Conservation (phyloP, 2,888 invertebrate genomes). For the Pilophorus perplexus region DNA sequence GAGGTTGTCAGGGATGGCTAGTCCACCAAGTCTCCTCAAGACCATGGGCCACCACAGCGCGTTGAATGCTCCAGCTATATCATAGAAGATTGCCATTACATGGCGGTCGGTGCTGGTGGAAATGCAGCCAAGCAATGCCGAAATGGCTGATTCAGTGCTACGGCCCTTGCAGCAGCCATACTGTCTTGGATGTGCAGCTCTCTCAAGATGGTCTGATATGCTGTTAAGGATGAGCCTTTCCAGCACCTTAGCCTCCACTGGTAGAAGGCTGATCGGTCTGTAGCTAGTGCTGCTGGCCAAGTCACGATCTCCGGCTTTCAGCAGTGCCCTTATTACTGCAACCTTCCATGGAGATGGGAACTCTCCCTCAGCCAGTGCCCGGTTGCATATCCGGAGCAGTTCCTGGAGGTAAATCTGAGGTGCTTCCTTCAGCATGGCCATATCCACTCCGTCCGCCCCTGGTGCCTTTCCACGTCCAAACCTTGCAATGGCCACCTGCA, state of each 20-base stretch:
- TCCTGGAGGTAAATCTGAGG: neutral
- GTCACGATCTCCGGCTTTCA: neutral
- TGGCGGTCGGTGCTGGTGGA: neutral
- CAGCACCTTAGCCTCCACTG: neutral
- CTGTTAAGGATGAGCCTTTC: neutral
- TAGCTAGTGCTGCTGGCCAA: neutral
- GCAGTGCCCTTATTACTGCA: neutral
- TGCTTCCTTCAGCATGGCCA: slow-evolving; percentile 4
- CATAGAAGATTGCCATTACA: neutral
- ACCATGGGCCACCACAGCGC: neutral
- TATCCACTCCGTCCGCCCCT: neutral
- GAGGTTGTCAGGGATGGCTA: neutral
- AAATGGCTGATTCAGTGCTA: neutral
- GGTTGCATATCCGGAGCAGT: neutral
- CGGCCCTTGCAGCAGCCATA: neutral
- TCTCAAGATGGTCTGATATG: neutral
- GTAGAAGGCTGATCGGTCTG: neutral
- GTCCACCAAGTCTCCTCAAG: neutral
- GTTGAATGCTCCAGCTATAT: too few species aligned
- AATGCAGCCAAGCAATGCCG: neutral
- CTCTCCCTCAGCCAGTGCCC: neutral
- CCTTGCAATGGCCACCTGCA: too few species aligned
- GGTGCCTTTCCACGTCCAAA: neutral
- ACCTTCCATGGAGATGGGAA: neutral
- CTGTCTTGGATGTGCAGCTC: too few species aligned